Evolutionary conservation across 2,888 invertebrate species (phyloP), one percentile per base, ranked within the genome.

Genomic region (Odontomyia ornata): DNA sequence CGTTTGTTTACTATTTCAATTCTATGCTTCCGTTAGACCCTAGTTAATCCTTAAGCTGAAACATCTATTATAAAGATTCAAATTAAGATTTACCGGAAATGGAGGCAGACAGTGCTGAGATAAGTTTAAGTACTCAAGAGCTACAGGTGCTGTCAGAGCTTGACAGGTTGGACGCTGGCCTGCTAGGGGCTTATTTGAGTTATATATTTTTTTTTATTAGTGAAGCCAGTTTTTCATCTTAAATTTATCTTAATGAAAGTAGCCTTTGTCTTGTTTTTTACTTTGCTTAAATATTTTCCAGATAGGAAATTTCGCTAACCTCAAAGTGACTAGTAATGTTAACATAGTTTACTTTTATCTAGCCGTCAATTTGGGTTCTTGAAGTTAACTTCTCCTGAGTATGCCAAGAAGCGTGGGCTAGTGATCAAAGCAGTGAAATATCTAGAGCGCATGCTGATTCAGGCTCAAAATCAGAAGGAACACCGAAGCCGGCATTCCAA

Each of bases 291-390:
- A n/a, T n/a, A n/a, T n/a, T n/a, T n/a, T n/a, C n/a, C n/a, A 62
- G 11, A 15, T 13, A 25, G 15, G 15, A 62, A 15, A 27, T 7
- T 13, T 23, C 3, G 28, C 43, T 43, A 9, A 64, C 47, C 21
- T 64, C 73, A 46, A 67, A 43, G 23, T 23, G 56, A 77, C 77
- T 62, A 23, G 5, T 36, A 36, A 36, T 9, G 5, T 36, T 36
- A 3, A 9, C 9, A 9, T 36, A 5, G 36, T 9, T 9, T 36
- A 9, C 9, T 36, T 36, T 36, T 36, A 5, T 90, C 80, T 89
- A 97, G 97, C 86, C 95, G 95, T 27, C 94, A 95, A 84, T 97
- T 95, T 89, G 97, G 97, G 60, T 96, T 96, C 85, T 87, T 97
- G 79, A 93, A 95, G 83, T 87, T 97, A 65, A 92, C 93, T 82